These are phyloP conservation scores for Saturnia japonica DNA, from an alignment of 2,888 invertebrate species.

Conservation along the genomic window DNA sequence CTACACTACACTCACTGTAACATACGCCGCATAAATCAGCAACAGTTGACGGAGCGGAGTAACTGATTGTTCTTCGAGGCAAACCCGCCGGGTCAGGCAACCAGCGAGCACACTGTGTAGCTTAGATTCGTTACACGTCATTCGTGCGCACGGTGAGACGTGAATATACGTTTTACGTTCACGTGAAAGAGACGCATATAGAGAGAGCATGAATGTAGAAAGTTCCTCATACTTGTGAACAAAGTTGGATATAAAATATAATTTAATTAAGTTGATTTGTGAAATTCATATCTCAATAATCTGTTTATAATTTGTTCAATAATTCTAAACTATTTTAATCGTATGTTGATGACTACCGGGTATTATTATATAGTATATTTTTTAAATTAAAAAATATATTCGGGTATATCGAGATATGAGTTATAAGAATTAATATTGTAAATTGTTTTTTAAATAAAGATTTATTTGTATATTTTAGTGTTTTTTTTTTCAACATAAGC, in stretches of 20 bases:
- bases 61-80: no score
- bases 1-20: no score
- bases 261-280: background rate
- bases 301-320: background rate
- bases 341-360: no score
- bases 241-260: background rate
- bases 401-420: conserved; percentile 2
- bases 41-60: no score
- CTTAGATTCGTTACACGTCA: background rate
- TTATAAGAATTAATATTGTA: background rate
- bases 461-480: background rate
- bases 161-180: background rate
- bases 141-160: background rate
- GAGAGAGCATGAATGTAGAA: background rate
- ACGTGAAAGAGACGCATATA: background rate
- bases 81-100: no score
- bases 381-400: background rate
- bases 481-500: background rate
- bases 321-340: background rate
- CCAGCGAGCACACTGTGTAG: background rate
- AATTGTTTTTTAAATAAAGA: conserved; percentile 3
- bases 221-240: background rate
- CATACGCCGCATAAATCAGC: no score
- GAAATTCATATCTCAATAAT: conserved; percentile 6
- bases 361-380: no score